phyloP scores from a whole-genome alignment of 2,888 invertebrate genomes.

The Drosophila multiciliata region DNA sequence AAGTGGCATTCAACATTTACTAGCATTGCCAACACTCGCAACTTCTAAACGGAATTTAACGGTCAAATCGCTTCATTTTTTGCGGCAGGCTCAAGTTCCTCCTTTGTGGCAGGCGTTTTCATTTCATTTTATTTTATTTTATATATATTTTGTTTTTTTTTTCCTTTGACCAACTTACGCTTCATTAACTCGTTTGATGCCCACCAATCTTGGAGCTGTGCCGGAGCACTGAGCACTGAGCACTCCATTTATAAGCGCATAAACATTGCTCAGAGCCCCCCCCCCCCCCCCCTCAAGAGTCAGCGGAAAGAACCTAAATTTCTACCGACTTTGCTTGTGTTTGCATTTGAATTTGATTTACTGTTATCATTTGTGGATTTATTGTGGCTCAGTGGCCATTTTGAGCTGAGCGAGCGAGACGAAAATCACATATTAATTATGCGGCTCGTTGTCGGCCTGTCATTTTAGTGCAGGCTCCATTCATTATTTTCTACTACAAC shows the following conservation, averaged over 20 bases:
- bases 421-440: constrained; percentile 77
- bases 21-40: constrained; percentile 1
- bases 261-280: not conserved
- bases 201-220: not conserved
- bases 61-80: constrained; percentile 78
- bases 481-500: constrained; percentile 49
- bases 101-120: constrained; percentile 5
- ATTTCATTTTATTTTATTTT: not conserved
- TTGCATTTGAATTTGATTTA: constrained; percentile 70
- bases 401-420: constrained; percentile 31
- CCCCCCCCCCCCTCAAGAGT: not conserved
- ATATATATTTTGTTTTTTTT: not conserved
- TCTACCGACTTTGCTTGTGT: not conserved
- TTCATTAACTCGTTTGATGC: constrained; percentile 77
- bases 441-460: constrained; percentile 55
- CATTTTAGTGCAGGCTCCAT: constrained; percentile 55
- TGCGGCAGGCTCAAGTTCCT: constrained; percentile 20
- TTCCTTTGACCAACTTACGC: constrained; percentile 45
- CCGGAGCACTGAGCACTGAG: constrained; percentile 34
- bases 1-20: constrained; percentile 3
- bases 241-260: constrained; percentile 50
- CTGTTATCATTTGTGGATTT: constrained; percentile 71
- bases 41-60: constrained; percentile 62
- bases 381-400: constrained; percentile 54
- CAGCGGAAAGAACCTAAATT: constrained; percentile 1